These are phyloP conservation scores for Darevskia mixta DNA, from an alignment of 2,797 vertebrate genomes.

Conservation along the genomic window DNA sequence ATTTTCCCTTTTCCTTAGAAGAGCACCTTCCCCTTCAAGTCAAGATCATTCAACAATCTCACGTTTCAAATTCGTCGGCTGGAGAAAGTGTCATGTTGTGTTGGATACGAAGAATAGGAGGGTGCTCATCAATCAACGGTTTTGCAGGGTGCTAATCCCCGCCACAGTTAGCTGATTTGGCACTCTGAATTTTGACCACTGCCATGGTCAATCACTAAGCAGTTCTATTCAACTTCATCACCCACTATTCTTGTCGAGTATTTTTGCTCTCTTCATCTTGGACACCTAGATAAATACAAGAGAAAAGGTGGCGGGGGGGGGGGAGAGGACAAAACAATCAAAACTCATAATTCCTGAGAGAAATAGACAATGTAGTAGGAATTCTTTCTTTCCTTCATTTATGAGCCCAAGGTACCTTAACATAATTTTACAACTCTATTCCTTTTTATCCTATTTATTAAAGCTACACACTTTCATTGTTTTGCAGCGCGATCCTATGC, in stretches of 20 bases:
- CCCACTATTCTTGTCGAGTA: constrained; percentile 76
- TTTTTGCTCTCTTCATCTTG: constrained; percentile 54
- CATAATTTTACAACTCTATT: neutral
- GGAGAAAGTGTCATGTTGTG: constrained; percentile 64
- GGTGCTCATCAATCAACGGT: constrained; percentile 73
- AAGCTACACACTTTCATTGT: neutral
- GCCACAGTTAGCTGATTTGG: constrained; percentile 72
- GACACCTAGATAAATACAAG: constrained; percentile 64
- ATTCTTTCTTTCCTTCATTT: constrained; percentile 44
- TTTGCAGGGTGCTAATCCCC: constrained; percentile 67
- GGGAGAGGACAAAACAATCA: constrained; percentile 43
- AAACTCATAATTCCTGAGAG: constrained; percentile 46
- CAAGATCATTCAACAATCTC: constrained; percentile 54
- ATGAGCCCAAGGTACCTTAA: constrained; percentile 8
- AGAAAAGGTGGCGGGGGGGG: neutral
- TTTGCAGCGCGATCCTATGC: neutral
- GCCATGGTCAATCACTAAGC: constrained; percentile 76
- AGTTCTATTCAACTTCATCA: constrained; percentile 75
- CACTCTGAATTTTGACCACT: constrained; percentile 74
- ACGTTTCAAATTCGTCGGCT: constrained; percentile 56
- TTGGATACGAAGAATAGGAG: constrained; percentile 70
- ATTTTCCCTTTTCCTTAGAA: constrained; percentile 53
- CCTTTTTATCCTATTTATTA: neutral
- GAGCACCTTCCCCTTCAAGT: constrained; percentile 51
- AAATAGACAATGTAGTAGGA: constrained; percentile 48